Conservation (phyloP, 1,140 invertebrate genomes). For the Lithobius niger region DNA sequence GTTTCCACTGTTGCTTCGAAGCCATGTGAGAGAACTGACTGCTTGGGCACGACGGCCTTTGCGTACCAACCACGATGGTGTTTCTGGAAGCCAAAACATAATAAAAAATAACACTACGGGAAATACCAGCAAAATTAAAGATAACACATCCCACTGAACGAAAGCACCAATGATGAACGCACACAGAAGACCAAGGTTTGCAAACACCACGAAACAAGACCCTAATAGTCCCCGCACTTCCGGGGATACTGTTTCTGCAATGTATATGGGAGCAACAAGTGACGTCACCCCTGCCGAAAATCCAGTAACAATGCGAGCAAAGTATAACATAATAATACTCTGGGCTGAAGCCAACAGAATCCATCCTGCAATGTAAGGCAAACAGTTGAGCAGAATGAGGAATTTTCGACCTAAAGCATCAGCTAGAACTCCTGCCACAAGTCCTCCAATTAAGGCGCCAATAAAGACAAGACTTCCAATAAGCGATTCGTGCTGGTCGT, state of each 20-base stretch:
- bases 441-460: conserved; percentile 28
- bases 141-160: conserved; percentile 53
- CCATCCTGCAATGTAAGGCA: conserved; percentile 59
- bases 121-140: too few species aligned
- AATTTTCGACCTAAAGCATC: conserved; percentile 30
- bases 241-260: conserved; percentile 76
- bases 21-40: too few species aligned
- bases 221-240: conserved; percentile 64
- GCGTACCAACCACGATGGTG: too few species aligned
- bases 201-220: conserved; percentile 63
- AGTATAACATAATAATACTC: conserved; percentile 37
- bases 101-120: too few species aligned
- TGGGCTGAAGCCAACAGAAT: conserved; percentile 37
- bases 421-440: conserved; percentile 36
- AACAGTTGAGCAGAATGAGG: conserved; percentile 33
- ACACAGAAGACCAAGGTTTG: conserved; percentile 57
- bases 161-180: conserved; percentile 60
- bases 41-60: too few species aligned
- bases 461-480: conserved; percentile 29
- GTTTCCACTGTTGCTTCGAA: too few species aligned
- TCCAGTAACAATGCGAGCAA: conserved; percentile 49
- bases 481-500: conserved; percentile 28
- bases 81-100: too few species aligned
- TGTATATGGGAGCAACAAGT: conserved; percentile 55
- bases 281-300: conserved; percentile 44